These are phyloP conservation scores for Drosophila niveifrons DNA, from an alignment of 2,888 invertebrate species.

Conservation along the genomic window DNA sequence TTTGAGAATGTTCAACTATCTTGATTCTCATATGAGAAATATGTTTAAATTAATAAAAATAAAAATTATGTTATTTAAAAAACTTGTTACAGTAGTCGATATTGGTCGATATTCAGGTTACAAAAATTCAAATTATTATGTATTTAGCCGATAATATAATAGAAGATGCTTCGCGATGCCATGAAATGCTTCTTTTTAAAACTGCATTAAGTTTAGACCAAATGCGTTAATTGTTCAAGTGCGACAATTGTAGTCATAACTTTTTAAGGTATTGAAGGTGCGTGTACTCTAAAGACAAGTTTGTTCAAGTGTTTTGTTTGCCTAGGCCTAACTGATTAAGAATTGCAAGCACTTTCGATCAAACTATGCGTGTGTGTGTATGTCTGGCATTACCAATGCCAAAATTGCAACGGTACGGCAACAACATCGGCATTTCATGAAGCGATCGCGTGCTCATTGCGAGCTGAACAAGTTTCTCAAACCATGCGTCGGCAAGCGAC, in stretches of 20 bases:
- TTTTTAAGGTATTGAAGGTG: constrained; percentile 76
- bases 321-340: constrained; percentile 39
- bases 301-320: constrained; percentile 75
- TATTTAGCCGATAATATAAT: too few species aligned
- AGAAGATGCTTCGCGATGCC: too few species aligned
- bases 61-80: too few species aligned
- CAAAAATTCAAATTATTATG: too few species aligned
- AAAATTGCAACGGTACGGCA: constrained; percentile 32
- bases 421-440: constrained; percentile 39
- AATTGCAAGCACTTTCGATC: constrained; percentile 75
- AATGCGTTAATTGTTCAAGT: constrained; percentile 52
- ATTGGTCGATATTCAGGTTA: too few species aligned
- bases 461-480: constrained; percentile 60
- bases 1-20: too few species aligned
- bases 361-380: constrained; percentile 17
- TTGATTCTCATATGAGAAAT: too few species aligned
- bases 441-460: constrained; percentile 69
- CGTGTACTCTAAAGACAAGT: constrained; percentile 59
- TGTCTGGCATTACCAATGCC: constrained; percentile 5
- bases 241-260: constrained; percentile 71
- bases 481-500: constrained; percentile 36
- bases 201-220: not conserved
- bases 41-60: too few species aligned
- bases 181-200: not conserved
- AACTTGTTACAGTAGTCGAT: too few species aligned